Base-by-base conservation (phyloP, 2,113 vertebrate species). In the Calidris pygmaea region DNA sequence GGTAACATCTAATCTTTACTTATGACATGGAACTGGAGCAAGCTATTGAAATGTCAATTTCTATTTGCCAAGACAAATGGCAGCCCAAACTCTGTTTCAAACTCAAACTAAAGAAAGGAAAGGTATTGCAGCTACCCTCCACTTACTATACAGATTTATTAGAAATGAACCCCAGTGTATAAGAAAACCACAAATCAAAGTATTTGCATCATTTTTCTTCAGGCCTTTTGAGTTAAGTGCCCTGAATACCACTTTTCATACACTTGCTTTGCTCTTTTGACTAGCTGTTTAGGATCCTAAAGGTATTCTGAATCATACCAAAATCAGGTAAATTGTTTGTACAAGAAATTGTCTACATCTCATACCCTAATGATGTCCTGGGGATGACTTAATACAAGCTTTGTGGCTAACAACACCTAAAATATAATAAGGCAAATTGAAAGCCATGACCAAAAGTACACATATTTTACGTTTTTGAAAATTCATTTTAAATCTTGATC, bases 111-210 rank as follows among this genome's bases (percentile, higher is more conserved):
- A 90, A 59, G n/a, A 59, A 78, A 47, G 5, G 14, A 78, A 81
- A 62, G 0, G 0, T 19, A 62, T 50, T 6, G 6, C 21, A 45
- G 17, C 8, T 82, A 7, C 3, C 12, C 7, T 77, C 7, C 2
- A 4, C 26, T 58, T 84, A 26, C 20, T 62, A 22, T 39, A 30
- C 9, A 68, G 32, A 37, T 43, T 89, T 52, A 63, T 72, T 67
- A 55, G 12, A 72, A 55, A 14, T 75, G n/a, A 75, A 45, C 12
- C 24, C 1, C 12, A 32, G n/a, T 12, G 10, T 73, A 7, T 62
- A 75, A 58, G 27, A 84, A 93, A 89, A 53, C 16, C 35, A 34
- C 30, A 62, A 59, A 67, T 52, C 0, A 1, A 63, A 9, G 10
- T 29, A 35, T 63, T 83, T 63, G 67, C 35, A 55, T 21, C 3